A percentile compares a stretch with the other conserved stretches of the same genome.
These are phyloP conservation scores for Athene cunicularia DNA, from an alignment of 2,113 vertebrate species.

Conservation along the genomic window DNA sequence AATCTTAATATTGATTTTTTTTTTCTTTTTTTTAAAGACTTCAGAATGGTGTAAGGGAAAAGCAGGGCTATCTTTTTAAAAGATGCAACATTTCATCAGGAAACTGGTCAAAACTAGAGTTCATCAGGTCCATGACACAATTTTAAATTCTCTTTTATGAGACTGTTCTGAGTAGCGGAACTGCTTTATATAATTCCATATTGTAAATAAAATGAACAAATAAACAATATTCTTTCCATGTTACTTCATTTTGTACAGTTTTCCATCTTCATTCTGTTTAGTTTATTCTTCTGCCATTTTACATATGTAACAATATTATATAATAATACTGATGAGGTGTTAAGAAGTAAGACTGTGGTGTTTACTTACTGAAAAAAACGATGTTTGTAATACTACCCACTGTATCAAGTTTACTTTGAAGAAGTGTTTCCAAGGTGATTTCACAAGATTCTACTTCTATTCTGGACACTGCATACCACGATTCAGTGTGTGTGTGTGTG, in stretches of 20 bases:
- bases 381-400: constrained; percentile 1
- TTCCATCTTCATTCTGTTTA: neutral
- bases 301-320: neutral
- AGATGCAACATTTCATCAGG: neutral
- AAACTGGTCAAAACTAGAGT: neutral
- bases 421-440: constrained; percentile 40
- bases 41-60: neutral
- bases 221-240: constrained; percentile 6
- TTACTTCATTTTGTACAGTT: constrained; percentile 13
- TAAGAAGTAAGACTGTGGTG: neutral
- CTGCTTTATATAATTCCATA: constrained; percentile 6
- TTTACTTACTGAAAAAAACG: constrained; percentile 39
- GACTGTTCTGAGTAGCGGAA: neutral
- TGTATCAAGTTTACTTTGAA: constrained; percentile 48
- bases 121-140: neutral
- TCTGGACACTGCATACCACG: neutral
- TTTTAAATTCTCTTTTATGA: neutral
- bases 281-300: constrained; percentile 34
- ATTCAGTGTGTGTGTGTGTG: neutral
- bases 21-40: neutral
- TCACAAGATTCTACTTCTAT: constrained; percentile 22
- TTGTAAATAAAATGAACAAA: constrained; percentile 4
- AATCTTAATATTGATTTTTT: neutral
- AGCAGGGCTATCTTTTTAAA: neutral
- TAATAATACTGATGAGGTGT: constrained; percentile 48